phyloP scores from a whole-genome alignment of 2,797 vertebrate genomes.

The Anabacerthia variegaticeps region DNA sequence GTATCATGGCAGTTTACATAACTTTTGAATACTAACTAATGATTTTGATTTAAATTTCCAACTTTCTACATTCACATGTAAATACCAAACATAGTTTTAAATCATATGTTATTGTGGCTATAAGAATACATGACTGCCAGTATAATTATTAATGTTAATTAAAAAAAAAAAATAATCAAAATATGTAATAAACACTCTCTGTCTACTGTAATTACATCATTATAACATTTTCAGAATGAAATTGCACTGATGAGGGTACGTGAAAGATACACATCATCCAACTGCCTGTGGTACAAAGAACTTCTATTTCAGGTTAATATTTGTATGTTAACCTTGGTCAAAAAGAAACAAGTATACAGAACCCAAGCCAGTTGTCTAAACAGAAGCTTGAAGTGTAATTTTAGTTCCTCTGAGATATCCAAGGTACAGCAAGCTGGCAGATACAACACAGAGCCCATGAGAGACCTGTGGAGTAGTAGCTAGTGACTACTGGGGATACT shows the following conservation, averaged over 20 bases:
- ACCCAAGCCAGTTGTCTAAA: not conserved
- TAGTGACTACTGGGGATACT: not conserved
- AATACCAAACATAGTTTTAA: not conserved
- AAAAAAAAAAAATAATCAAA: not conserved
- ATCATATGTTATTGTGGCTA: not conserved
- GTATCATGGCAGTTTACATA: not conserved
- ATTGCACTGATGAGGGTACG: not conserved
- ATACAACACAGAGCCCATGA: not conserved
- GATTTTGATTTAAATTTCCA: not conserved
- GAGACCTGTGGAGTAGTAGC: not conserved
- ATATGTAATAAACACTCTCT: not conserved
- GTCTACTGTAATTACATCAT: not conserved
- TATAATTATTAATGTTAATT: not conserved
- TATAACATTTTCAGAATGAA: not conserved
- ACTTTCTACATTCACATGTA: not conserved
- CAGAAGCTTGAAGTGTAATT: not conserved
- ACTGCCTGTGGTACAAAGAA: not conserved
- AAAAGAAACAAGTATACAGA: not conserved
- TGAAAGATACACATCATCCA: not conserved
- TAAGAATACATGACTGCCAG: not conserved
- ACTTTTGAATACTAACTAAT: not conserved
- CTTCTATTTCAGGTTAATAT: not conserved
- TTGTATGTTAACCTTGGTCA: not conserved
- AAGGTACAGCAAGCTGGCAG: not conserved
- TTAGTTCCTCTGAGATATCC: not conserved